Evolutionary conservation across 2,797 vertebrate species (phyloP).

Genomic region (Rhabdophis nuchalis): DNA sequence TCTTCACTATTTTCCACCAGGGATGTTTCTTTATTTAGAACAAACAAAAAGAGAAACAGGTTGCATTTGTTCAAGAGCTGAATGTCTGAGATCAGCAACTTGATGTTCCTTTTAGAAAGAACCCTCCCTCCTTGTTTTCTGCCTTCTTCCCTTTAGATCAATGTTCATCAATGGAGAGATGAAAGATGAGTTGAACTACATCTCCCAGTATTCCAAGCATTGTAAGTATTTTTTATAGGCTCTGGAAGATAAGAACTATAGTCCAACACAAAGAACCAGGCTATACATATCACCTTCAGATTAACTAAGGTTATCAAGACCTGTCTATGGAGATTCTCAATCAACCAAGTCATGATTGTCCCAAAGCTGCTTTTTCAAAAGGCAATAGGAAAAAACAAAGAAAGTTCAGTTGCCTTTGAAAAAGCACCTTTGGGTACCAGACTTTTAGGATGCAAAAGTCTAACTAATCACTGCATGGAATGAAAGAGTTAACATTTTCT

Average conservation of each 20-base stretch:
- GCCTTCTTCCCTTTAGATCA: background rate
- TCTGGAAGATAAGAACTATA: background rate
- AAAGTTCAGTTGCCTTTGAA: background rate
- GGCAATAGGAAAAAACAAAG: background rate
- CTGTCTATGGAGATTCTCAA: background rate
- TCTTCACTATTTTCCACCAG: slow-evolving; percentile 33
- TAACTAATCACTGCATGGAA: background rate
- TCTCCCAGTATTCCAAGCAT: background rate
- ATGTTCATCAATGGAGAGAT: background rate
- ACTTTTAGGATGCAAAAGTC: background rate
- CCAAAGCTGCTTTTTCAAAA: background rate
- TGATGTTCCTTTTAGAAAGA: background rate
- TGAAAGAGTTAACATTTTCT: background rate
- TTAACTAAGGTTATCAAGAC: background rate
- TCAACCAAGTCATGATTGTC: background rate
- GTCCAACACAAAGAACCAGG: background rate
- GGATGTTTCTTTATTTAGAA: slow-evolving; percentile 23
- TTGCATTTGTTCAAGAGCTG: slow-evolving; percentile 13
- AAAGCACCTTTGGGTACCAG: background rate
- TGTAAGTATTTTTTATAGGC: background rate
- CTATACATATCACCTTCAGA: background rate
- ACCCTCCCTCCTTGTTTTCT: background rate
- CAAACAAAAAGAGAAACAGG: slow-evolving; percentile 1
- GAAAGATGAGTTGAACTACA: background rate
- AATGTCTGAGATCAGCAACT: background rate